A percentile compares a stretch with the other conserved stretches of the same genome.
These are phyloP conservation scores for Noctua janthe DNA, from an alignment of 2,888 invertebrate species.

Conservation along the genomic window DNA sequence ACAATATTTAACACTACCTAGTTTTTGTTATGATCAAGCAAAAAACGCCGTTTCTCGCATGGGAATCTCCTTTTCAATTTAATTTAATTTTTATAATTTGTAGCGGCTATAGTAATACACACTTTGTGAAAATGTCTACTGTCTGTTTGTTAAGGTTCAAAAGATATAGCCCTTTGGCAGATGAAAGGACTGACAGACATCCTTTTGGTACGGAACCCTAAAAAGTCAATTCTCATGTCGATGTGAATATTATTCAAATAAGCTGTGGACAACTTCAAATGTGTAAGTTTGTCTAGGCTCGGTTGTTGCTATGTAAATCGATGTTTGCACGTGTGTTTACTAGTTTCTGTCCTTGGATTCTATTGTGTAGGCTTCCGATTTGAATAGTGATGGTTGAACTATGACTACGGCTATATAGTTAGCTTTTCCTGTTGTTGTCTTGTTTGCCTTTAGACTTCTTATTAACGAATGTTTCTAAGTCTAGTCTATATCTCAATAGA, in stretches of 20 bases:
- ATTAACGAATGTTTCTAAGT: neutral
- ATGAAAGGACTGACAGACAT: neutral
- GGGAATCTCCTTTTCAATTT: no score
- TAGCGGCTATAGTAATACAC: neutral
- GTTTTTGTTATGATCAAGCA: neutral
- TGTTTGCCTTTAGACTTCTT: neutral
- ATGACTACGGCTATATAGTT: neutral
- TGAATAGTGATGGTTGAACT: conserved; percentile 13
- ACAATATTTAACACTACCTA: neutral
- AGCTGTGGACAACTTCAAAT: conserved; percentile 33
- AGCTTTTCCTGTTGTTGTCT: conserved; percentile 19
- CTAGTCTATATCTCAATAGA: neutral
- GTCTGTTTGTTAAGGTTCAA: neutral
- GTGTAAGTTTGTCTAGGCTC: conserved; percentile 42
- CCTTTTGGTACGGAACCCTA: neutral
- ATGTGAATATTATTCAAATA: conserved; percentile 59
- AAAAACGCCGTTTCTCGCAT: neutral
- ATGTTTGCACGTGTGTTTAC: conserved; percentile 30
- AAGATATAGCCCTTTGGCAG: neutral
- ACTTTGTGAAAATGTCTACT: neutral
- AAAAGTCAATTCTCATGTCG: conserved; percentile 28
- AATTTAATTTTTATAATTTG: no score
- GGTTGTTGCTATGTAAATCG: conserved; percentile 17
- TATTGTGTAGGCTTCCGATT: conserved; percentile 25
- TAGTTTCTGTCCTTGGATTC: conserved; percentile 30